Percentiles rank a stretch among this genome's conserved stretches.
These are phyloP conservation scores for Gulo gulo DNA, from an alignment of 2,113 vertebrate genomes.

Conservation along the genomic window DNA sequence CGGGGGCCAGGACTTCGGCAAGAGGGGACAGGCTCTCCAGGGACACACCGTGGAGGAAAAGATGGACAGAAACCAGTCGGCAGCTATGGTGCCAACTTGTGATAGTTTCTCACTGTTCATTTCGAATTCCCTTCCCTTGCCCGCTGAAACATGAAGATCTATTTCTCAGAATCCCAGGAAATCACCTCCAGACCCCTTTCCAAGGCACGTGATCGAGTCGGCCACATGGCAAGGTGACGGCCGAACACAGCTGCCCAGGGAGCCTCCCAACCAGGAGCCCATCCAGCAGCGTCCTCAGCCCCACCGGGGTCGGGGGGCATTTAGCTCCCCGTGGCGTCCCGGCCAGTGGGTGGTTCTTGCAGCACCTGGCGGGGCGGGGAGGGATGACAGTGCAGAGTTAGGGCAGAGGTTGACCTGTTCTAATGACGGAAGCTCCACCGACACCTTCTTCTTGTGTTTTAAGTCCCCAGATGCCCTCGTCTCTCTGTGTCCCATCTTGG, in stretches of 20 bases:
- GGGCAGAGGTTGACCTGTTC: not conserved
- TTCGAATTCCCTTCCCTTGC: not conserved
- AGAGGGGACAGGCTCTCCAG: not conserved
- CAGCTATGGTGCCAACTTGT: fast-evolving
- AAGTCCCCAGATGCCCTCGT: too few species aligned
- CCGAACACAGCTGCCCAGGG: not conserved
- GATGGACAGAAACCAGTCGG: not conserved
- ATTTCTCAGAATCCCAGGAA: not conserved
- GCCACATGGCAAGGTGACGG: not conserved
- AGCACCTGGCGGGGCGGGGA: not conserved
- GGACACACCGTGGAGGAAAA: not conserved
- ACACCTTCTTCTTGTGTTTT: fast-evolving
- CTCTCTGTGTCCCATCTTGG: not conserved
- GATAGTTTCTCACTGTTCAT: not conserved
- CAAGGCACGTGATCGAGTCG: not conserved
- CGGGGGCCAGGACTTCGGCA: not conserved
- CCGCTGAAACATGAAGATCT: not conserved
- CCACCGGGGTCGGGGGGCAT: not conserved
- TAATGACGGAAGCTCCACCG: not conserved
- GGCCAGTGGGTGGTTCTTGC: fast-evolving
- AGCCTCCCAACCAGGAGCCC: not conserved
- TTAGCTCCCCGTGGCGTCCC: not conserved
- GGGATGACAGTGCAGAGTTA: not conserved
- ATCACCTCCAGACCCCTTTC: not conserved
- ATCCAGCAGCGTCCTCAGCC: fast-evolving